Conservation (phyloP, 1,140 invertebrate species). For the Leptoteleia sp. region DNA sequence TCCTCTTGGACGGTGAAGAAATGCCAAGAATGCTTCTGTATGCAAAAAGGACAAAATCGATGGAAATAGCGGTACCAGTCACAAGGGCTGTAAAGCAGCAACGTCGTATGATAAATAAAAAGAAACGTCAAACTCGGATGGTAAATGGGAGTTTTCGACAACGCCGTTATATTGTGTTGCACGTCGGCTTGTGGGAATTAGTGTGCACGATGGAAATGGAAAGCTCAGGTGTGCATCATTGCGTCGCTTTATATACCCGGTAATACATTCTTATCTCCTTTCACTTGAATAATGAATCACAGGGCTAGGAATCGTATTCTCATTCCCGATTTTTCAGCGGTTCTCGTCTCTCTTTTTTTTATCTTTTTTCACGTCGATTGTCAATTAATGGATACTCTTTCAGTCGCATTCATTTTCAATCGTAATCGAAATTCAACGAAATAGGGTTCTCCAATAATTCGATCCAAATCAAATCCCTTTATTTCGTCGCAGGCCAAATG, state of each 20-base stretch:
- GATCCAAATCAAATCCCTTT: no score
- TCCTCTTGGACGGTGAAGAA: slow-evolving; percentile 31
- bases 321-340: slow-evolving; percentile 9
- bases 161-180: slow-evolving; percentile 1
- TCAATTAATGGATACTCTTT: no score
- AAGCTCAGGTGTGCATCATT: slow-evolving; percentile 31
- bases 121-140: slow-evolving; percentile 23
- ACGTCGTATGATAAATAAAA: slow-evolving; percentile 45
- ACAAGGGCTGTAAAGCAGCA: slow-evolving; percentile 25
- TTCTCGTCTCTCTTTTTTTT: no score
- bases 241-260: slow-evolving; percentile 11
- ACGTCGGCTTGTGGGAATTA: slow-evolving; percentile 21
- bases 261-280: slow-evolving; percentile 32
- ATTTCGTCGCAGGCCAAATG: no score
- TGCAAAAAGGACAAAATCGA: slow-evolving; percentile 46
- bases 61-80: slow-evolving; percentile 41
- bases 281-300: slow-evolving; percentile 8
- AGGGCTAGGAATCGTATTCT: neutral
- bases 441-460: no score
- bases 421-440: no score
- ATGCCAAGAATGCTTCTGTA: slow-evolving; percentile 39
- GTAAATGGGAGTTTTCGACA: no score
- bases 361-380: neutral
- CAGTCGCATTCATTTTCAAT: no score
- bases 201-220: slow-evolving; percentile 18